Evolutionary conservation across 1,140 invertebrate species (phyloP).

Genomic region (Araneus ventricosus): DNA sequence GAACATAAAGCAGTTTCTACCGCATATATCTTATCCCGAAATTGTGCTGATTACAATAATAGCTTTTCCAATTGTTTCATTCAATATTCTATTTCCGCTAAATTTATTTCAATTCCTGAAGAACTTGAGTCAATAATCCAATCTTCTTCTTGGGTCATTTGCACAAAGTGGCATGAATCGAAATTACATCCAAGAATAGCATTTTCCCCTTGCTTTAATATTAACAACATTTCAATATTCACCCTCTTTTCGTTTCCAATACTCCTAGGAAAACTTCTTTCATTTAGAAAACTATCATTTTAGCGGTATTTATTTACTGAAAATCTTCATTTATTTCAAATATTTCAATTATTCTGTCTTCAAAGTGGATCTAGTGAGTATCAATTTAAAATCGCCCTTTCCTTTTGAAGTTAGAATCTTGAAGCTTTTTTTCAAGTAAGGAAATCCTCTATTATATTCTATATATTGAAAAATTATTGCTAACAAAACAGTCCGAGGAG

Average conservation of each 20-base stretch:
- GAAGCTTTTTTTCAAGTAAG: too few species aligned
- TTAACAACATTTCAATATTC: not conserved
- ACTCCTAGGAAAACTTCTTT: not conserved
- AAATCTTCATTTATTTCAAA: too few species aligned
- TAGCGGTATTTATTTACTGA: too few species aligned
- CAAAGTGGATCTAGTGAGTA: too few species aligned
- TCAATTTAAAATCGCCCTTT: too few species aligned
- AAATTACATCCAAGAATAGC: not conserved
- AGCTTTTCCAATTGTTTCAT: constrained; percentile 24
- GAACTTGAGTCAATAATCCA: not conserved
- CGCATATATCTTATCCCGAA: not conserved
- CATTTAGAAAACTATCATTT: not conserved
- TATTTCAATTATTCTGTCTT: too few species aligned
- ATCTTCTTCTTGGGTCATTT: not conserved
- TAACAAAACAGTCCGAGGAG: too few species aligned
- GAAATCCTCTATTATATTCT: too few species aligned
- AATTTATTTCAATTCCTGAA: constrained; percentile 20
- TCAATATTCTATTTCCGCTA: not conserved
- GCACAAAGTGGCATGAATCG: not conserved
- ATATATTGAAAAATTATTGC: too few species aligned
- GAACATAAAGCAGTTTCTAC: too few species aligned
- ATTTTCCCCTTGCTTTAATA: not conserved
- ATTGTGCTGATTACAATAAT: constrained; percentile 10
- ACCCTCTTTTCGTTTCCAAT: not conserved
- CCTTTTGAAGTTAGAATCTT: too few species aligned